phyloP scores from a whole-genome alignment of 1,140 invertebrate species.

The Nephila pilipes region DNA sequence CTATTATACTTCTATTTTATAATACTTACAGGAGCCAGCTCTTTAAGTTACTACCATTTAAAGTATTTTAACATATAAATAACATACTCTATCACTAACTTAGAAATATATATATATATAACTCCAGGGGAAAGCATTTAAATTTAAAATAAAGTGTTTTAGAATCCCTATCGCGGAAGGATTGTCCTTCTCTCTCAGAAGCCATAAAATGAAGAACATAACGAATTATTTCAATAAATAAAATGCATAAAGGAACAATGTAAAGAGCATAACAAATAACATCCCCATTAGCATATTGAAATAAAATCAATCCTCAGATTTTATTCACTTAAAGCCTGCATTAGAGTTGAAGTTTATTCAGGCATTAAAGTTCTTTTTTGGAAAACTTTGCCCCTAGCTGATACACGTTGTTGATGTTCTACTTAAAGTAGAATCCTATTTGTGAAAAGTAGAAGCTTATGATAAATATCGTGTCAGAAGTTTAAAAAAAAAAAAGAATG shows the following conservation, averaged over 20 bases:
- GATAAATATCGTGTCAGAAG: constrained; percentile 15
- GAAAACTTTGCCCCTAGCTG: not conserved
- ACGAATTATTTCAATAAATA: not conserved
- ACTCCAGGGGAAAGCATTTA: not conserved
- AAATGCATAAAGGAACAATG: not conserved
- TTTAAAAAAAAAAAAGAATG: not conserved
- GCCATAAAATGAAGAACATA: not conserved
- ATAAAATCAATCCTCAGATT: not conserved
- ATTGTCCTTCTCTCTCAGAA: not conserved
- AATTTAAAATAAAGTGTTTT: not conserved
- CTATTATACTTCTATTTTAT: too few relatives aligned
- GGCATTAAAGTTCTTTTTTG: not conserved
- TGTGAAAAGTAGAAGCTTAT: not conserved
- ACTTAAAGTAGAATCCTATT: not conserved
- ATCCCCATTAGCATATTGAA: not conserved
- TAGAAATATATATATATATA: too few relatives aligned
- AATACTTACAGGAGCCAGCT: too few relatives aligned
- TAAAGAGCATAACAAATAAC: not conserved
- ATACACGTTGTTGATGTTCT: not conserved
- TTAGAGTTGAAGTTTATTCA: not conserved
- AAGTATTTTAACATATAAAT: too few relatives aligned
- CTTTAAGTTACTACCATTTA: too few relatives aligned
- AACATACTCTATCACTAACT: too few relatives aligned
- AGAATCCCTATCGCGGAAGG: not conserved
- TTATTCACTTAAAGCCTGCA: not conserved